Evolutionary conservation across 2,113 vertebrate species (phyloP).

Genomic region (Esox niger): DNA sequence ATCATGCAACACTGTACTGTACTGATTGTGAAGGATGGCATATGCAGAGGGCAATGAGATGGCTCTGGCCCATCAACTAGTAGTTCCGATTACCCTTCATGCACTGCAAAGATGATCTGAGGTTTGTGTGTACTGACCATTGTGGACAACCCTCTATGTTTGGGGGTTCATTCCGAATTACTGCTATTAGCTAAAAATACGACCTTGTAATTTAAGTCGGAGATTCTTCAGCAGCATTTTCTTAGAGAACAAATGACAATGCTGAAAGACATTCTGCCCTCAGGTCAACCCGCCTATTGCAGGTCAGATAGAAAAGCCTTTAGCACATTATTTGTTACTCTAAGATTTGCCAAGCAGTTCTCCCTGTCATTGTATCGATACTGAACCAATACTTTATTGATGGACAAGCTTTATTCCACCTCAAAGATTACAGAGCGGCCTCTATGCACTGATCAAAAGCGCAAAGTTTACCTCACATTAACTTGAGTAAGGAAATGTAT

Average conservation of each 20-base stretch:
- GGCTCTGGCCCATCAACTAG: slow-evolving; percentile 76
- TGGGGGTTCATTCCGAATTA: slow-evolving; percentile 1
- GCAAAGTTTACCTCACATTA: slow-evolving; percentile 34
- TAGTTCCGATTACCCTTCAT: slow-evolving; percentile 33
- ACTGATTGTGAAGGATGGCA: not conserved
- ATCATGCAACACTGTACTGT: no score
- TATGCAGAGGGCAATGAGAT: slow-evolving; percentile 23
- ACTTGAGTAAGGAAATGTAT: slow-evolving; percentile 6
- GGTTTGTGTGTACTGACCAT: slow-evolving; percentile 14
- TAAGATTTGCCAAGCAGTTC: slow-evolving; percentile 21
- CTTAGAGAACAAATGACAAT: slow-evolving; percentile 13
- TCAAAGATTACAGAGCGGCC: not conserved
- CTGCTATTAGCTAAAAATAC: slow-evolving; percentile 3
- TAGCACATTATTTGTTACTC: slow-evolving; percentile 13
- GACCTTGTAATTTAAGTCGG: not conserved
- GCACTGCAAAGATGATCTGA: slow-evolving; percentile 2
- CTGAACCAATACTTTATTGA: not conserved
- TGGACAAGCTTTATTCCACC: not conserved
- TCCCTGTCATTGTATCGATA: not conserved
- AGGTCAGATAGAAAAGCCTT: slow-evolving; percentile 26
- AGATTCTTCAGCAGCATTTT: slow-evolving; percentile 18
- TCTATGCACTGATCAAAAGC: slow-evolving; percentile 45
- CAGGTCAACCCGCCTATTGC: slow-evolving; percentile 73
- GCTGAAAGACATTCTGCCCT: slow-evolving; percentile 14
- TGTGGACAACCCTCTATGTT: not conserved